Conservation (phyloP, 2,113 vertebrate species). For the Phalacrocorax carbo region DNA sequence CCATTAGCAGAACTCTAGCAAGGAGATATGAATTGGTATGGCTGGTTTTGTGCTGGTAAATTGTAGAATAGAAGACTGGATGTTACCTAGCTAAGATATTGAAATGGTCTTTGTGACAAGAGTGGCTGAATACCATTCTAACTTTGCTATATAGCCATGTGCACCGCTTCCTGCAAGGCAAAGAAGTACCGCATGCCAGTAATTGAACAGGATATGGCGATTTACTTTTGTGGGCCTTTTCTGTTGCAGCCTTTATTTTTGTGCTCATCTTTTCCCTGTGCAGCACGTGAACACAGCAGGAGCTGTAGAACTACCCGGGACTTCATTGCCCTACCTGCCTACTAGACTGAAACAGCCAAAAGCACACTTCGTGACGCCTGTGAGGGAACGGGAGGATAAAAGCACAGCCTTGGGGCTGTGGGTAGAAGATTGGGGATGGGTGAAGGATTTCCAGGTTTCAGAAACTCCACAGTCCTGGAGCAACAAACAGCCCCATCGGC, state of each 20-base stretch:
- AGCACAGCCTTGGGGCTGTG: fast-evolving
- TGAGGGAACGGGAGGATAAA: neutral
- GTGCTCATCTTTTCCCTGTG: neutral
- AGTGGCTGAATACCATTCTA: neutral
- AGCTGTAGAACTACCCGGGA: neutral
- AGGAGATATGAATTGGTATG: neutral
- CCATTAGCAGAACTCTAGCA: neutral
- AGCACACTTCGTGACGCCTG: too few relatives aligned
- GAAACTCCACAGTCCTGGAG: neutral
- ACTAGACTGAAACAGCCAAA: neutral
- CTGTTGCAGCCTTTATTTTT: neutral
- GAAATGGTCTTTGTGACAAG: neutral
- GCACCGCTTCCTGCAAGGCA: neutral
- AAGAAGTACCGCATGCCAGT: neutral
- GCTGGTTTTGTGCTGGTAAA: neutral
- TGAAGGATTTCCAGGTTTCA: neutral
- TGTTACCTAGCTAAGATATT: neutral
- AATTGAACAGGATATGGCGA: neutral
- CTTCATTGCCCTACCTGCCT: neutral
- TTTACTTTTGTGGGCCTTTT: neutral
- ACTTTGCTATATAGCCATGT: neutral
- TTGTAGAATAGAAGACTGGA: neutral
- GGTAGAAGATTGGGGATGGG: neutral
- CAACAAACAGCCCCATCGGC: fast-evolving
- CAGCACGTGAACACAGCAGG: neutral